phyloP scores from a whole-genome alignment of 2,888 invertebrate species.

The Agrochola lota region DNA sequence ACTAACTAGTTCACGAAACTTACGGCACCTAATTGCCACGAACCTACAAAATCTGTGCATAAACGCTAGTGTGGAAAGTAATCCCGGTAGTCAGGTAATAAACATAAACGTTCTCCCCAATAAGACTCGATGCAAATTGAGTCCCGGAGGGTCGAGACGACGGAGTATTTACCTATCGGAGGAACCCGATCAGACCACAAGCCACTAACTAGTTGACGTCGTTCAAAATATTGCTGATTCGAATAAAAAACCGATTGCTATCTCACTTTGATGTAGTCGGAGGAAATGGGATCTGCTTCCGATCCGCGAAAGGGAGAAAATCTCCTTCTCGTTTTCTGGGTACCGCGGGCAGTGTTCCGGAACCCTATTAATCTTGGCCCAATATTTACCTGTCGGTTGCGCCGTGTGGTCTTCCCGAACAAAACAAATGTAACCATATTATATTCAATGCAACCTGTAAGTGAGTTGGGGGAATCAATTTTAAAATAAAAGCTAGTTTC shows the following conservation, averaged over 20 bases:
- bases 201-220: conserved; percentile 81
- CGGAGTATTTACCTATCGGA: conserved; percentile 70
- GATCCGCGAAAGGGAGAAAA: conserved; percentile 88
- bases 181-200: conserved; percentile 72
- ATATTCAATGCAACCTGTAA: conserved; percentile 39
- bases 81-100: conserved; percentile 64
- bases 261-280: conserved; percentile 90
- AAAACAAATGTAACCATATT: conserved; percentile 64
- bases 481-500: conserved; percentile 4
- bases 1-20: conserved; percentile 11
- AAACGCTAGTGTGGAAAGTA: conserved; percentile 62
- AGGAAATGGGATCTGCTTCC: conserved; percentile 90
- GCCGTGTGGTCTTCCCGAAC: conserved; percentile 54
- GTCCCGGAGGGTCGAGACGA: conserved; percentile 60
- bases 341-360: conserved; percentile 77
- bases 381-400: conserved; percentile 79
- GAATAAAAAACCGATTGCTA: conserved; percentile 89
- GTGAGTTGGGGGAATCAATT: conserved; percentile 26
- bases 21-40: conserved; percentile 50
- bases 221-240: conserved; percentile 89
- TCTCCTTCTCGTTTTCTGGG: conserved; percentile 85
- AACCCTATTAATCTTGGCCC: conserved; percentile 79
- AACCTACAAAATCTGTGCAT: conserved; percentile 52
- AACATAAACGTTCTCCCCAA: conserved; percentile 65
- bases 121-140: conserved; percentile 69